phyloP scores from a whole-genome alignment of 2,888 invertebrate genomes.

The Stictocephala bisonia region DNA sequence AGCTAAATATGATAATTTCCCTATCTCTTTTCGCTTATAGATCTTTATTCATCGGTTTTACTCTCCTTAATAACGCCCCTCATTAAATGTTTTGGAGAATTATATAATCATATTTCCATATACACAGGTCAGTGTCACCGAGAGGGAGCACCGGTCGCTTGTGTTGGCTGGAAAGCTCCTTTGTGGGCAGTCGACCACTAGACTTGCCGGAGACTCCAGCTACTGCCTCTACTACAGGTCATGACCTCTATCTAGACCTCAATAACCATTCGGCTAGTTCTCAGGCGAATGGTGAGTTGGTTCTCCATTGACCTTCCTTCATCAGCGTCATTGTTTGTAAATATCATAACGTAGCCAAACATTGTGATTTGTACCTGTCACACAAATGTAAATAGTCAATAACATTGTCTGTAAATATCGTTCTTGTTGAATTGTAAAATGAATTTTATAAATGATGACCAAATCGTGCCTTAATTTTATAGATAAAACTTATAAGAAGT shows the following conservation, averaged over 20 bases:
- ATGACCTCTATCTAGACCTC: constrained; percentile 59
- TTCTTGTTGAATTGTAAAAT: no score
- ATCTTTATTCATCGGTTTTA: no score
- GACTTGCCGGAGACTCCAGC: constrained; percentile 86
- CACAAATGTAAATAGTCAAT: not conserved
- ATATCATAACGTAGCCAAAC: no score
- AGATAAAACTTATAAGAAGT: not conserved
- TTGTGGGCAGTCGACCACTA: constrained; percentile 85
- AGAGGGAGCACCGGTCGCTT: constrained; percentile 76
- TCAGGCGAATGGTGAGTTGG: constrained; percentile 58
- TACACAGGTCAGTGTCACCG: constrained; percentile 64
- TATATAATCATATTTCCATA: no score
- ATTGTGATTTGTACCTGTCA: constrained; percentile 45
- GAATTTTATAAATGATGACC: no score
- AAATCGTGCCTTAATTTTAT: constrained; percentile 23
- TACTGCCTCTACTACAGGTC: constrained; percentile 46
- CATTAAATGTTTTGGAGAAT: no score
- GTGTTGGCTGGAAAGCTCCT: constrained; percentile 94
- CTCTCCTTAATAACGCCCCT: no score
- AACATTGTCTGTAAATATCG: not conserved
- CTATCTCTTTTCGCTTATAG: no score
- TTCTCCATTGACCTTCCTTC: constrained; percentile 31
- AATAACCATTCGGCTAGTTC: constrained; percentile 50
- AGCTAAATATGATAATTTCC: no score
- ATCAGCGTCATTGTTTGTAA: no score